Base-by-base conservation (phyloP, 2,888 invertebrate genomes). In the Drosophila cyrtoloma region DNA sequence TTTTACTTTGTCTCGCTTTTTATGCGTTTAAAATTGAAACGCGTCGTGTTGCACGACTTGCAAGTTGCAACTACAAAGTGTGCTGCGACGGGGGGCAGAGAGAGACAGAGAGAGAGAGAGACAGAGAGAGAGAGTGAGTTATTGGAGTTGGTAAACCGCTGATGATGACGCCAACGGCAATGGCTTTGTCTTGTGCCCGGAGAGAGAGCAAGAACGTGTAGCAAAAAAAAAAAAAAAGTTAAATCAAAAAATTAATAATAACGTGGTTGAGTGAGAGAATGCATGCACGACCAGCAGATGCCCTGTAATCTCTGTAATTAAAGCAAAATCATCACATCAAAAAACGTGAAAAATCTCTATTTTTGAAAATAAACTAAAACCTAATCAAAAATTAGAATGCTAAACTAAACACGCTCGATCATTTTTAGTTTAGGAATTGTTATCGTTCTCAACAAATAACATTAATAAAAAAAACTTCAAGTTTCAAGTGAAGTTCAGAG, bases 1-100 rank as follows among this genome's bases (percentile, higher is more conserved):
- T 55, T 52, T 52, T 69, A 59, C 65, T 79, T 72, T 81, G 64
- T 77, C 63, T 71, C 75, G 61, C 75, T 35, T 76, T 81, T 81
- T 79, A 66, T 79, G 76, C 83, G 83, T 81, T 26, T 16, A 67
- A 79, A 73, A 82, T 73, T 81, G 79, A 75, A 58, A 76, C 72
- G 70, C 66, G 47, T 26, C 47, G 22, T 47, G 26, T 47, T 47
- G 47, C 47, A 47, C 47, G 47, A 22, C 47, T 51, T 73, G 64
- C 77, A 58, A 71, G 70, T 66, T 78, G 82, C 82, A 56, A 52
- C 33, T 55, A 33, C 37, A 65, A 32, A 22, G 47, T 12, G 37
- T 14, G 5, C 26, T 7, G 2, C 26, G n/a, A 16, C 14, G n/a
- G 16, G 60, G 3, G 2, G 5, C 28, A 28, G 7, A 30, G 30